phyloP scores from a whole-genome alignment of 2,888 invertebrate genomes.

The Spodoptera littoralis region DNA sequence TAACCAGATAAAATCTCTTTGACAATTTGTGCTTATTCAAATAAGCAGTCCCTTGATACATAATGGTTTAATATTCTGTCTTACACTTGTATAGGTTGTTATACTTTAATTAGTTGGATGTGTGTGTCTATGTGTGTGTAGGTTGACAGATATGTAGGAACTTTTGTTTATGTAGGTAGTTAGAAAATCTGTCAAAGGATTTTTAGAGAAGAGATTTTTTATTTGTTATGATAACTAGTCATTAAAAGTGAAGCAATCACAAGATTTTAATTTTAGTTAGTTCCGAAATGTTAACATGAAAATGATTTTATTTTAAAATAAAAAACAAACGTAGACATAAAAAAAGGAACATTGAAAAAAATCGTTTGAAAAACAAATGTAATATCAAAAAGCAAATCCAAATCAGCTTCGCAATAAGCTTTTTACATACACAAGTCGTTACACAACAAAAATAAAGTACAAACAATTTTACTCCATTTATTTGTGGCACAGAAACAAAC shows the following conservation, averaged over 20 bases:
- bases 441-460: conserved; percentile 27
- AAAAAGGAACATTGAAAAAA: no score
- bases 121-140: conserved; percentile 20
- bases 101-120: conserved; percentile 54
- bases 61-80: conserved; percentile 81
- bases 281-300: no score
- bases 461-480: conserved; percentile 37
- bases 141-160: background rate
- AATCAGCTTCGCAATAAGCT: conserved; percentile 27
- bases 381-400: background rate
- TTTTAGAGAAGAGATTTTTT: background rate
- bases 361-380: no score
- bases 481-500: conserved; percentile 57
- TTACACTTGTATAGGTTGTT: conserved; percentile 52
- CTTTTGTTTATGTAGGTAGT: no score
- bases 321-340: no score
- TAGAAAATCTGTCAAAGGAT: no score
- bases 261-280: no score
- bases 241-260: no score
- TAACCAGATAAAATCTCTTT: conserved; percentile 88
- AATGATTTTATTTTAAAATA: no score
- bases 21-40: conserved; percentile 89
- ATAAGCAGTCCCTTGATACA: conserved; percentile 83
- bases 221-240: background rate
- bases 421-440: conserved; percentile 14